phyloP scores from a whole-genome alignment of 2,113 vertebrate genomes.

The Ovis aries region ARS-UI_Ramb_v3.0 NC_056058.1:99938001-99938500 shows the following conservation, averaged over 20 bases:
- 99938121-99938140: background rate
- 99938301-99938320: background rate
- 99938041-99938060: slow-evolving; percentile 40
- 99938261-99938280: background rate
- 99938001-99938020: background rate
- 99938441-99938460: background rate
- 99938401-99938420: too few species aligned
- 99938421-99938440: background rate
- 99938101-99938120: background rate
- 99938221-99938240: background rate
- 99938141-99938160: background rate
- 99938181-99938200: background rate
- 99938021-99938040: slow-evolving; percentile 23
- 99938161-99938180: background rate
- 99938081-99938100: background rate
- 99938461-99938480: background rate
- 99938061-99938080: background rate
- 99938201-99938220: background rate
- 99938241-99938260: background rate
- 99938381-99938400: too few species aligned
- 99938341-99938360: background rate
- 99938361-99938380: background rate
- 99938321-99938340: background rate
- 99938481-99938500: background rate
- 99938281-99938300: background rate